Evolutionary conservation across 1,140 invertebrate species (phyloP).

Genomic region (Diorhabda elongata): DNA sequence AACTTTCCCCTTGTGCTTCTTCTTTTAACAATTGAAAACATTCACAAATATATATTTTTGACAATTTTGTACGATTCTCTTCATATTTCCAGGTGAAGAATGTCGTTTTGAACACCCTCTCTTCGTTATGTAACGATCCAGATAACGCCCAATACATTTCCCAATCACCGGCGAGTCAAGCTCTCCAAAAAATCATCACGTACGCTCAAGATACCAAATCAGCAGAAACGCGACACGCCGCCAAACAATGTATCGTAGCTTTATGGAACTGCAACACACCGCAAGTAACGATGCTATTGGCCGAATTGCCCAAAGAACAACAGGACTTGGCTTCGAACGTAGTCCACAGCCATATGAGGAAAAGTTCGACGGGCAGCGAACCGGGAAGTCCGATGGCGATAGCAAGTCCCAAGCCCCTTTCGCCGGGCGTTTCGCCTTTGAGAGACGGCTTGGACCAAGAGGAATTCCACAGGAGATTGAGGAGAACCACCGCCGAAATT

Average conservation of each 20-base stretch:
- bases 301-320: slow-evolving; percentile 76
- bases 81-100: slow-evolving; percentile 47
- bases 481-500: slow-evolving; percentile 90
- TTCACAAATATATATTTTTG: too few relatives aligned
- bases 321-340: slow-evolving; percentile 76
- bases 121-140: slow-evolving; percentile 60
- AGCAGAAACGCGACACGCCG: slow-evolving; percentile 72
- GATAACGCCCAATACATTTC: slow-evolving; percentile 44
- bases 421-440: slow-evolving; percentile 51
- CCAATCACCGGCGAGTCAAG: slow-evolving; percentile 54
- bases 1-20: too few relatives aligned
- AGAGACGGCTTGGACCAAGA: slow-evolving; percentile 74
- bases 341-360: slow-evolving; percentile 76
- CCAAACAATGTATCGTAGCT: slow-evolving; percentile 75
- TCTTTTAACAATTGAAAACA: too few relatives aligned
- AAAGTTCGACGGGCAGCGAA: slow-evolving; percentile 56
- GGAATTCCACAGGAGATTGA: slow-evolving; percentile 81
- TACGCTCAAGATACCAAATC: slow-evolving; percentile 67
- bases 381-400: slow-evolving; percentile 43
- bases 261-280: slow-evolving; percentile 88
- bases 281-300: slow-evolving; percentile 78
- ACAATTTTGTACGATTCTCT: slow-evolving; percentile 38
- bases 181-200: slow-evolving; percentile 62
- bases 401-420: slow-evolving; percentile 40
- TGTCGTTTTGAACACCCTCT: slow-evolving; percentile 62